phyloP scores from a whole-genome alignment of 2,797 vertebrate genomes.

The Hapalemur alaotrensis region DNA sequence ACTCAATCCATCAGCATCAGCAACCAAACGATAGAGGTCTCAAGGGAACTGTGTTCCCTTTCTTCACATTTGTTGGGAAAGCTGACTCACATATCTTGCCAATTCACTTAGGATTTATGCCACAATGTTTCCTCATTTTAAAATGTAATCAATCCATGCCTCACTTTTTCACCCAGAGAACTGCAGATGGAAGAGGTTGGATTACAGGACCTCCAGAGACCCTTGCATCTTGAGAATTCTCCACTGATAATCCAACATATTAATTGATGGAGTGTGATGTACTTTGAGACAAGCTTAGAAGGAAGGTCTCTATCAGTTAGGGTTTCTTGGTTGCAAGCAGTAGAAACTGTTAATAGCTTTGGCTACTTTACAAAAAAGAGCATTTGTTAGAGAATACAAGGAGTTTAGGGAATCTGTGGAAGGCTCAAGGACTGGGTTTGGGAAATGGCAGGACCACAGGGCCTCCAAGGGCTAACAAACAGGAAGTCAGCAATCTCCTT shows the following conservation, averaged over 20 bases:
- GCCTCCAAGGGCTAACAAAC: background rate
- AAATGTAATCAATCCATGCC: background rate
- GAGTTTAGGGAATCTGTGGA: background rate
- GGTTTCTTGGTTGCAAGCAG: background rate
- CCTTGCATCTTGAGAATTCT: background rate
- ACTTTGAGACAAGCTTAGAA: background rate
- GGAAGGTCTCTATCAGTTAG: background rate
- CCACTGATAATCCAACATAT: background rate
- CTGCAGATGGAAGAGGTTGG: background rate
- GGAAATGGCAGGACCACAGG: background rate
- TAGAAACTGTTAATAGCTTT: background rate
- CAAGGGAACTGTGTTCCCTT: background rate
- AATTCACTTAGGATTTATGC: slow-evolving; percentile 43
- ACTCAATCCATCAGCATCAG: background rate
- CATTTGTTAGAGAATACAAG: background rate
- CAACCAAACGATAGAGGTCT: background rate
- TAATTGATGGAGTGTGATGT: background rate
- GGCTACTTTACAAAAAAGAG: background rate
- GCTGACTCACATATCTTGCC: slow-evolving; percentile 31
- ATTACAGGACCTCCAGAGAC: background rate
- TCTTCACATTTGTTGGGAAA: background rate
- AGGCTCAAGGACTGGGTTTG: background rate
- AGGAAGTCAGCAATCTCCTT: background rate
- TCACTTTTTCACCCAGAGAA: background rate
- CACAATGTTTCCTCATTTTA: background rate